phyloP scores from a whole-genome alignment of 1,140 invertebrate genomes.

The Telenomus remus region DNA sequence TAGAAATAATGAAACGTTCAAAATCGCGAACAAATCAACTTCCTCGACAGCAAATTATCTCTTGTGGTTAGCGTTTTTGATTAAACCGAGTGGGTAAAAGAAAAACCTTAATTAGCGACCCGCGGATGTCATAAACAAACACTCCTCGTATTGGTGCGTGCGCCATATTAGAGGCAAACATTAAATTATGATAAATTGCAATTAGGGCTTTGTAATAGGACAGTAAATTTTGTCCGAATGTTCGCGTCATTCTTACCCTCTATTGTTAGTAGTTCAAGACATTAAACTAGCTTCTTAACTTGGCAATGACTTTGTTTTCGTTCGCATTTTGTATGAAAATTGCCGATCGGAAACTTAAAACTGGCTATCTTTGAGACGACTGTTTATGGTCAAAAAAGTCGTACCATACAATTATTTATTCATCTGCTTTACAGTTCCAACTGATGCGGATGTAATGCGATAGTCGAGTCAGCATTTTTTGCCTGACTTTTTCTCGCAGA shows the following conservation, averaged over 20 bases:
- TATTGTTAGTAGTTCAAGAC: not conserved
- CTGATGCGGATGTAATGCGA: constrained; percentile 7
- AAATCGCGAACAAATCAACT: constrained; percentile 24
- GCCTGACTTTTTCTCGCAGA: too few species aligned
- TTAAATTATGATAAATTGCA: constrained; percentile 44
- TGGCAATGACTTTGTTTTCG: constrained; percentile 18
- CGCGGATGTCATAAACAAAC: constrained; percentile 42
- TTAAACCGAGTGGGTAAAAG: constrained; percentile 12
- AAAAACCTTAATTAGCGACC: constrained; percentile 38
- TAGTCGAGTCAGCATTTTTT: not conserved
- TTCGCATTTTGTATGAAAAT: constrained; percentile 39
- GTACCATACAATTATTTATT: constrained; percentile 11
- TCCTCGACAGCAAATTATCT: constrained; percentile 18
- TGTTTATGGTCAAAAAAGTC: constrained; percentile 14
- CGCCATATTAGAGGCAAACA: constrained; percentile 25
- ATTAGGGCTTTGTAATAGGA: constrained; percentile 32
- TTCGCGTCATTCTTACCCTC: constrained; percentile 18
- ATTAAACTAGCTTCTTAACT: too few species aligned
- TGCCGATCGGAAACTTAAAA: constrained; percentile 7
- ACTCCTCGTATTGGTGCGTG: constrained; percentile 22
- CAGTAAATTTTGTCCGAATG: constrained; percentile 31
- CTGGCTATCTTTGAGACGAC: constrained; percentile 3
- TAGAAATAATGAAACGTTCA: constrained; percentile 13
- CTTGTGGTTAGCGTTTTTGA: constrained; percentile 28
- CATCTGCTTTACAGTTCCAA: too few species aligned